Conservation (phyloP, 2,888 invertebrate genomes). For the Entomobrya proxima region DNA sequence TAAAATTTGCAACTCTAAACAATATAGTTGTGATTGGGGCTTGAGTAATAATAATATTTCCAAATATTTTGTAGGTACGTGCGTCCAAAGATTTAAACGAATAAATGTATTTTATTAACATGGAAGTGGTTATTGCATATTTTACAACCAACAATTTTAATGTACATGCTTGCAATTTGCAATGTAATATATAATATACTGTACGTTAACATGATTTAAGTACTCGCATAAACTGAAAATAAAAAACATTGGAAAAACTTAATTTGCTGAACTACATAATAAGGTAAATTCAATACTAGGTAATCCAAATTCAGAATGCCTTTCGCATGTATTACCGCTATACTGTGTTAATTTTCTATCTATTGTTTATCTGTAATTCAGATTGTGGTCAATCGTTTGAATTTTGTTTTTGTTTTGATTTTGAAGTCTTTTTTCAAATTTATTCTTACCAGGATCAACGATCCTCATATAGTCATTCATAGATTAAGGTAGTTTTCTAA, state of each 20-base stretch:
- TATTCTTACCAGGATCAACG: too few species aligned
- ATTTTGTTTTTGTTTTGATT: neutral
- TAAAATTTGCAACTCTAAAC: too few species aligned
- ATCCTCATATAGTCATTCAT: too few species aligned
- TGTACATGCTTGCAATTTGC: neutral
- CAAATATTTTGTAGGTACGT: too few species aligned
- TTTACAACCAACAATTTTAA: constrained; percentile 35
- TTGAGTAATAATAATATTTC: too few species aligned
- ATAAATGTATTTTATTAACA: neutral
- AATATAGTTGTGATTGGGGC: too few species aligned
- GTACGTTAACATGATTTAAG: neutral
- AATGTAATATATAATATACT: too few species aligned
- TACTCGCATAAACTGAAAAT: neutral
- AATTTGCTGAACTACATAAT: neutral
- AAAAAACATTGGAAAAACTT: too few species aligned
- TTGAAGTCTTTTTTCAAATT: constrained; percentile 39
- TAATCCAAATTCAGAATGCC: neutral
- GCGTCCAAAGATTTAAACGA: too few species aligned
- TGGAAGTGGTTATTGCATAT: constrained; percentile 18
- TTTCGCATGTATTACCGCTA: neutral
- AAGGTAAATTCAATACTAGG: neutral
- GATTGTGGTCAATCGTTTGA: constrained; percentile 46
- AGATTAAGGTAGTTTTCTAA: too few species aligned
- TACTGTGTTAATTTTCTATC: neutral
- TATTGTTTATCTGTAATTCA: neutral